These are phyloP conservation scores for Cenopis cana DNA, from an alignment of 2,888 invertebrate species.

Conservation along the genomic window DNA sequence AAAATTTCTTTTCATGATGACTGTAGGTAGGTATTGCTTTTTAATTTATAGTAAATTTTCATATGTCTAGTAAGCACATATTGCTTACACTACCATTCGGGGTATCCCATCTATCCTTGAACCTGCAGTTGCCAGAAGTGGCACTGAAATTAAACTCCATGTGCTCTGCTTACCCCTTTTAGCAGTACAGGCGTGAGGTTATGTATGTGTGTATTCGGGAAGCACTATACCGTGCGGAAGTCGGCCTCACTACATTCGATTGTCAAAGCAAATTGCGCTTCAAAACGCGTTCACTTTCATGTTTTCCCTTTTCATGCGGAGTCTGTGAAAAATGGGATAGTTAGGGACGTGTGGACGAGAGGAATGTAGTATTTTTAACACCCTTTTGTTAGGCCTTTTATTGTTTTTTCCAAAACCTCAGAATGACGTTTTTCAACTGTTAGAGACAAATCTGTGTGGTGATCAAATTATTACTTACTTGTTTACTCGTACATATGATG, in stretches of 20 bases:
- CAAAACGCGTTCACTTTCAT: constrained; percentile 44
- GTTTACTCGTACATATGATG: background rate
- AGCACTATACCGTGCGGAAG: constrained; percentile 39
- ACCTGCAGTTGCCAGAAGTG: too few relatives aligned
- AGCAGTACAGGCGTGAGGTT: too few relatives aligned
- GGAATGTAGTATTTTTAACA: constrained; percentile 13
- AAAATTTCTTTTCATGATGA: background rate
- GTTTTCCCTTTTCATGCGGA: constrained; percentile 39
- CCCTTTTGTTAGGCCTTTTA: background rate
- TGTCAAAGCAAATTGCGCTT: constrained; percentile 45
- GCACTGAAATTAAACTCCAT: too few relatives aligned
- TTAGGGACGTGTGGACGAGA: constrained; percentile 12
- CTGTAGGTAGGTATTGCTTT: background rate
- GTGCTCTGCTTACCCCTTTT: too few relatives aligned
- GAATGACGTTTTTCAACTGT: background rate
- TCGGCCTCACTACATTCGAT: constrained; percentile 33
- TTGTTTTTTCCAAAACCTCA: background rate
- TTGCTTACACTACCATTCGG: constrained; percentile 8
- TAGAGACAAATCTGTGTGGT: background rate
- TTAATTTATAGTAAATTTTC: background rate
- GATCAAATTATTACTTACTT: too few relatives aligned
- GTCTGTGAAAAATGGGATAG: constrained; percentile 36
- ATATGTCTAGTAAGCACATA: constrained; percentile 17
- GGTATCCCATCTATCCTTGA: too few relatives aligned
- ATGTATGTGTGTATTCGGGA: background rate